Percentiles rank a stretch among this genome's conserved stretches.
phyloP scores from a whole-genome alignment of 2,888 invertebrate genomes.

The Drosophila mettleri region DNA sequence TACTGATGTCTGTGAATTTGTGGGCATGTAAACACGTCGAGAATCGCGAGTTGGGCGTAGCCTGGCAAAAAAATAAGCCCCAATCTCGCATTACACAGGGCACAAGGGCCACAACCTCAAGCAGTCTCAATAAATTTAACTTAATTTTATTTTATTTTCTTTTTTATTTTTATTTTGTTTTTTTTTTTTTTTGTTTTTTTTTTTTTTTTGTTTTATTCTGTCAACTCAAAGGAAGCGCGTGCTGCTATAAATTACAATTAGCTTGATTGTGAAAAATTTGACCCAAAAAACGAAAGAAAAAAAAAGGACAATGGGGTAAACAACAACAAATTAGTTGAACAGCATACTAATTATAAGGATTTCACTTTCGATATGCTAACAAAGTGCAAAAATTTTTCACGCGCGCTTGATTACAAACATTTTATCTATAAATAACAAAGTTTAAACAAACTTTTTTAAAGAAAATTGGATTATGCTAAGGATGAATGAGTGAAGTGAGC shows the following conservation, averaged over 20 bases:
- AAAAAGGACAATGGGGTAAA: conserved; percentile 27
- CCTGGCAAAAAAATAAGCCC: conserved; percentile 37
- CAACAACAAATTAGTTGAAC: conserved; percentile 1
- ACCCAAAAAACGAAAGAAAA: conserved; percentile 20
- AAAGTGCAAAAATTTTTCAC: conserved; percentile 40
- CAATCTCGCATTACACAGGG: conserved; percentile 17
- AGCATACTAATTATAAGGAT: conserved; percentile 65
- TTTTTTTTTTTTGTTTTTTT: background rate
- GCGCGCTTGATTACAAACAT: conserved; percentile 27
- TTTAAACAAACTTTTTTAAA: background rate
- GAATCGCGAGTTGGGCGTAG: background rate
- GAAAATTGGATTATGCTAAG: background rate
- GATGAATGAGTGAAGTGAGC: background rate
- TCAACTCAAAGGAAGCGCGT: conserved; percentile 45
- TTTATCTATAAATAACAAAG: background rate
- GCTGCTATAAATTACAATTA: conserved; percentile 78
- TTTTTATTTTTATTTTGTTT: conserved; percentile 5
- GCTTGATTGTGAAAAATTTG: conserved; percentile 73
- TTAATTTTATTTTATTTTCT: conserved; percentile 57
- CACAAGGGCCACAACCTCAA: conserved; percentile 30
- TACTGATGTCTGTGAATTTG: conserved; percentile 26
- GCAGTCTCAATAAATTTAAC: conserved; percentile 67
- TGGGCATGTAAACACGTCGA: conserved; percentile 38
- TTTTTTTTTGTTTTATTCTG: conserved; percentile 5
- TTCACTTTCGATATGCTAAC: conserved; percentile 46